These are phyloP conservation scores for Mimumesa dahlbomi DNA, from an alignment of 2,888 invertebrate genomes.

Conservation along the genomic window DNA sequence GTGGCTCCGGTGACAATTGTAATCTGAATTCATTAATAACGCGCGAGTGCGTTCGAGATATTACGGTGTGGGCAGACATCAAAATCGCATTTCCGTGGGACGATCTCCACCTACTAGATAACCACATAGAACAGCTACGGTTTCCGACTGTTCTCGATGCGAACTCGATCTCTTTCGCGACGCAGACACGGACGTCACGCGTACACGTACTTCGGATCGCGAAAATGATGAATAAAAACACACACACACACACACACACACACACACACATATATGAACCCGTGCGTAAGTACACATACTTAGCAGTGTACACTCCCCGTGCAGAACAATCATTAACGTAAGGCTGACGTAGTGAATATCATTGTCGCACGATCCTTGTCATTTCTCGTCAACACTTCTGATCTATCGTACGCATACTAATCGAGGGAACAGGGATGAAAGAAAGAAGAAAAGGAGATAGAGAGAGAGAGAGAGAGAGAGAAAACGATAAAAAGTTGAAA, in stretches of 20 bases:
- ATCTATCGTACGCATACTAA: background rate
- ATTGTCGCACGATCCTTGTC: background rate
- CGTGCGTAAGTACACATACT: background rate
- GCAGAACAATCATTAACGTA: conserved; percentile 45
- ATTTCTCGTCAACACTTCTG: conserved; percentile 6
- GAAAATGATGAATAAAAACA: conserved; percentile 4
- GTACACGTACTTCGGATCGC: background rate
- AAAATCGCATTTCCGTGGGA: background rate
- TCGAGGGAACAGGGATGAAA: too few species aligned
- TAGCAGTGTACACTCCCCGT: background rate
- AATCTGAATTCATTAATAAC: background rate
- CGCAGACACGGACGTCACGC: background rate
- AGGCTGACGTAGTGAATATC: conserved; percentile 1
- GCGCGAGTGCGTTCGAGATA: background rate
- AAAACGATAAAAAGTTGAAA: too few species aligned
- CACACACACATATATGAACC: background rate
- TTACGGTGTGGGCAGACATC: background rate
- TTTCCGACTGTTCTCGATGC: too few species aligned
- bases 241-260: too few species aligned
- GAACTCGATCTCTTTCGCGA: too few species aligned
- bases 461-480: too few species aligned
- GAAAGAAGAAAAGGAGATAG: too few species aligned
- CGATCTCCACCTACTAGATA: too few species aligned
- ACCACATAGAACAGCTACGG: too few species aligned
- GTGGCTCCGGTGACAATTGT: too few species aligned